Conservation (phyloP, 1,140 invertebrate species). For the Alviniconcha marisindica region DNA sequence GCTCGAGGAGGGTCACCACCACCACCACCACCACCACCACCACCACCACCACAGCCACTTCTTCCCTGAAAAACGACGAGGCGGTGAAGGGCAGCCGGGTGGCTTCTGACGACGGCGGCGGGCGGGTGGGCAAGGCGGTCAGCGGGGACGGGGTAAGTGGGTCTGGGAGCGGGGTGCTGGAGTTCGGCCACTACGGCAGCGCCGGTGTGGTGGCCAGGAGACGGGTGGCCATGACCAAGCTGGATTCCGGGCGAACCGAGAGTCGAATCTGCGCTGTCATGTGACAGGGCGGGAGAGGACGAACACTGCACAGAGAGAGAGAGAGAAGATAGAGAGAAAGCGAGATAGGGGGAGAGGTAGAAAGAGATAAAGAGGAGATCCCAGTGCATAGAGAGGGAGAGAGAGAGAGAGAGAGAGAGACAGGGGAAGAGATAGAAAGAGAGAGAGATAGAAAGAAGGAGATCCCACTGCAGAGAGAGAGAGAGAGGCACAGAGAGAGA, state of each 20-base stretch:
- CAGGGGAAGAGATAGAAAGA: neutral
- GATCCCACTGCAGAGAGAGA: neutral
- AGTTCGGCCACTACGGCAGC: neutral
- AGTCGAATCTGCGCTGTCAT: neutral
- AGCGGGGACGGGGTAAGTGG: neutral
- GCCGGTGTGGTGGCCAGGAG: constrained; percentile 7
- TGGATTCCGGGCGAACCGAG: neutral
- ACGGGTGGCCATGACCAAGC: constrained; percentile 12
- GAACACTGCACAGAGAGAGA: neutral
- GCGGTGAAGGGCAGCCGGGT: too few species aligned
- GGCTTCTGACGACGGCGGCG: too few species aligned
- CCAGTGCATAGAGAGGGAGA: neutral
- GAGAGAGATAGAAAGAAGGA: neutral
- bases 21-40: too few species aligned
- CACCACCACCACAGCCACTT: too few species aligned
- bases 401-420: neutral
- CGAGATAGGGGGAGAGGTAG: neutral
- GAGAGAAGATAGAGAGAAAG: neutral
- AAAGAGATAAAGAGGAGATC: neutral
- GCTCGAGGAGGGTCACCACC: too few species aligned
- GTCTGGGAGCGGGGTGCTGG: neutral
- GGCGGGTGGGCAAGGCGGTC: too few species aligned
- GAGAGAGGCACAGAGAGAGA: neutral
- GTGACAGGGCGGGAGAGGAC: neutral
- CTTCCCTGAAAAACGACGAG: too few species aligned